Percentiles rank a stretch among this genome's conserved stretches.
Evolutionary conservation across 2,797 vertebrate species (phyloP).

Genomic region (Potorous gilbertii): DNA sequence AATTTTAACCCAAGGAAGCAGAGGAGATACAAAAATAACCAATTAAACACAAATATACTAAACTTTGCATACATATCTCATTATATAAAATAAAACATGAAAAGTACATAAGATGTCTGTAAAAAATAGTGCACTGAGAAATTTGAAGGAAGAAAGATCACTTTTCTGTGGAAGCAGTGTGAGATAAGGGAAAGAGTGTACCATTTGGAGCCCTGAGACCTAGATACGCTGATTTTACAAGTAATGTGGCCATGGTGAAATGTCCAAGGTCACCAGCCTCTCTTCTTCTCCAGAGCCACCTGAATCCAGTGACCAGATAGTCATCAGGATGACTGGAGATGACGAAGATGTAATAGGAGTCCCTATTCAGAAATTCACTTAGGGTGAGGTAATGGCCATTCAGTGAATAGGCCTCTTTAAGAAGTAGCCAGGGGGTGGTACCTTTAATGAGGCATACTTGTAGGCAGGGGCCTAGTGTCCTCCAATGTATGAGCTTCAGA

Average conservation of each 20-base stretch:
- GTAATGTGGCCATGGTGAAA: not conserved
- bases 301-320: too few relatives aligned
- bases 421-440: too few relatives aligned
- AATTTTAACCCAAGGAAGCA: not conserved
- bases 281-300: too few relatives aligned
- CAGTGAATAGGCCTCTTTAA: too few relatives aligned
- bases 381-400: too few relatives aligned
- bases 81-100: not conserved
- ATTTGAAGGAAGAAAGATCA: not conserved
- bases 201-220: not conserved
- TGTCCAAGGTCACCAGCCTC: too few relatives aligned
- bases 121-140: not conserved
- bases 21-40: not conserved
- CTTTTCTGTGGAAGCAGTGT: not conserved
- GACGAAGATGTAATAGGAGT: too few relatives aligned
- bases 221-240: not conserved
- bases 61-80: not conserved
- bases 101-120: not conserved
- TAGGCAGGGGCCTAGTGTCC: too few relatives aligned
- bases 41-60: not conserved
- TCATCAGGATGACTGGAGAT: too few relatives aligned
- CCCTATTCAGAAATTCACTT: too few relatives aligned
- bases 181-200: fast-evolving
- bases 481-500: too few relatives aligned
- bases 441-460: too few relatives aligned